These are phyloP conservation scores for Zeus faber DNA, from an alignment of 2,113 vertebrate species.

Conservation along the genomic window DNA sequence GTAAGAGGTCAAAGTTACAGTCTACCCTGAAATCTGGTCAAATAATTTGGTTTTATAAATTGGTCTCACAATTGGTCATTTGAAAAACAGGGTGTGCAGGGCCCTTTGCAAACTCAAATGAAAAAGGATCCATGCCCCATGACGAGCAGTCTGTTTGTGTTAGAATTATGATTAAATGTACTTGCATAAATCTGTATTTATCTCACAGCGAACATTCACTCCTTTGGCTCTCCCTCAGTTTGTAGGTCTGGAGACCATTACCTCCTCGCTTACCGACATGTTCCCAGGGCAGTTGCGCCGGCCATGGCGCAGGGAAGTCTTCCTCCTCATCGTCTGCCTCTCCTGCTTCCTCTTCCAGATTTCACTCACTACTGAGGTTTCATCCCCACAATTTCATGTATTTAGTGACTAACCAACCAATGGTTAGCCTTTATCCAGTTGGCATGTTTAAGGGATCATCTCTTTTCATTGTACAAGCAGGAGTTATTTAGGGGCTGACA, in stretches of 20 bases:
- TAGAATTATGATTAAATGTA: not conserved
- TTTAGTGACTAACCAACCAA: not conserved
- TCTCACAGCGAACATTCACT: not conserved
- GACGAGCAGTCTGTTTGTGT: not conserved
- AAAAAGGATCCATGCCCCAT: not conserved
- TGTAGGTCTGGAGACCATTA: conserved; percentile 37
- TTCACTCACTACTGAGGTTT: conserved; percentile 39
- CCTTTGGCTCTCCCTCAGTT: conserved; percentile 17
- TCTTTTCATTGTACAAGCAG: too few species aligned
- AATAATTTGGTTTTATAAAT: too few species aligned
- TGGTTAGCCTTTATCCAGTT: not conserved
- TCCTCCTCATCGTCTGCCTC: conserved; percentile 41
- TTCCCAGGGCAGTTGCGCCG: conserved; percentile 31
- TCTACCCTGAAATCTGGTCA: too few species aligned
- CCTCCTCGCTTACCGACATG: conserved; percentile 32
- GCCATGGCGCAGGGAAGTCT: conserved; percentile 39
- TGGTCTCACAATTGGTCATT: too few species aligned
- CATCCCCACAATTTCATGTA: too few species aligned
- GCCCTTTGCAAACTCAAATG: not conserved
- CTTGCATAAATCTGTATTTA: not conserved
- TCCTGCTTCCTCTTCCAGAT: conserved; percentile 35
- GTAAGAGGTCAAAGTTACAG: too few species aligned
- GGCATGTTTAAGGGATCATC: not conserved
- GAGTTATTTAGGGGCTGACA: too few species aligned
- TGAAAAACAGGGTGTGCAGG: not conserved